Evolutionary conservation across 2,797 vertebrate species (phyloP), one percentile per base, ranked within the genome.

Genomic region (Epinephelus malabaricus): DNA sequence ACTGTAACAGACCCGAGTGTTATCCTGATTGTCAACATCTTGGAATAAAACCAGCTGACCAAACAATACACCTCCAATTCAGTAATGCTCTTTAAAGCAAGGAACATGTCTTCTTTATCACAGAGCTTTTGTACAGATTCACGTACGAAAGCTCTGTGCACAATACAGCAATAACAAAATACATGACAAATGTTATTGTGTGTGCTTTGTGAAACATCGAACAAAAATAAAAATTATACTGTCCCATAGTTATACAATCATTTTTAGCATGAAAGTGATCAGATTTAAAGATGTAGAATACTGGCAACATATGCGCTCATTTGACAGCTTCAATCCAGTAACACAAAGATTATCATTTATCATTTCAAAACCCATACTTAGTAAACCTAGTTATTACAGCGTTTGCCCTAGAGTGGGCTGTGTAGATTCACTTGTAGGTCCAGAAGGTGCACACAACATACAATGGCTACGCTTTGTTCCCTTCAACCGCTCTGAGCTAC

Each of bases 401-500:
- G n/a, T 70, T 47, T 40, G 34, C 61, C 68, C 23, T 1, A 40
- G 38, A 43, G 61, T 62, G 43, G 46, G 23, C 51, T 34, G 59
- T 61, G 63, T 65, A 43, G 74, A 59, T 81, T 73, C 54, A 71
- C 64, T 64, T 43, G 17, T 56, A 73, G 15, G 82, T 73, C 50
- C 55, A 25, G 50, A 78, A 79, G 79, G 73, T 82, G 61, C 78
- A 77, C 67, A 80, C 56, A 75, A 19, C 72, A 45, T 11, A 87
- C 80, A 88, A 87, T 72, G 72, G 81, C 74, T 63, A 56, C 56
- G 90, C 90, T 92, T 92, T 92, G 91, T 94, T 90, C 80, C 34
- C 82, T 47, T 75, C 60, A 25, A 79, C 62, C 14, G 54, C 81
- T 82, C 79, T 10, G 63, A 83, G 84, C 86, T 85, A 81, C 81